phyloP scores from a whole-genome alignment of 1,140 invertebrate genomes.

The Homarus americanus region DNA sequence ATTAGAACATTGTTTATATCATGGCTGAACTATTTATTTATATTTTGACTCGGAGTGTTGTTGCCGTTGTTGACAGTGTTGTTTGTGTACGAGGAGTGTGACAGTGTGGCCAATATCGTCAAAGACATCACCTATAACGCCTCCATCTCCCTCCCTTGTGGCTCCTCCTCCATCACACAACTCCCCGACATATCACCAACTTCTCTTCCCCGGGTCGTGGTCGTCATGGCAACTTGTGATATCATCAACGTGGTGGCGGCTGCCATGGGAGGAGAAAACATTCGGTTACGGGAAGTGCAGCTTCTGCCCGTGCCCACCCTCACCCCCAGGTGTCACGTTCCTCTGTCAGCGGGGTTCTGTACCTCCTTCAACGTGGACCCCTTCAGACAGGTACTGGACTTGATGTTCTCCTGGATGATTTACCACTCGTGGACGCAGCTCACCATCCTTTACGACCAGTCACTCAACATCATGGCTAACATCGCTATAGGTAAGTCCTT shows the following conservation, averaged over 20 bases:
- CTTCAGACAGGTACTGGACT: not conserved
- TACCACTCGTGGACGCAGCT: conserved; percentile 29
- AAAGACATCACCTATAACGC: not conserved
- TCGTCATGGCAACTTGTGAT: conserved; percentile 20
- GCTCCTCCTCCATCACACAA: not conserved
- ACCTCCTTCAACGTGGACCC: not conserved
- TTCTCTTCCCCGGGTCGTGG: not conserved
- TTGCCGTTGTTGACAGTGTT: conserved; percentile 12
- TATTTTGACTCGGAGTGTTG: too few relatives aligned
- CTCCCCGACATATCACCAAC: not conserved
- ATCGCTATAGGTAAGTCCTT: not conserved
- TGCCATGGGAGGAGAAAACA: not conserved
- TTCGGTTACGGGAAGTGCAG: not conserved
- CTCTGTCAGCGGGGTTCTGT: not conserved
- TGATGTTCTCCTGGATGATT: conserved; percentile 33
- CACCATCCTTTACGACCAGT: conserved; percentile 14
- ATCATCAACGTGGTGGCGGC: not conserved
- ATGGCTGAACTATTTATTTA: too few relatives aligned
- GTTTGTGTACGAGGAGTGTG: conserved; percentile 33
- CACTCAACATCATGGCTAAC: not conserved
- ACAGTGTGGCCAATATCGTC: not conserved
- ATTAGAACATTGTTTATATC: too few relatives aligned
- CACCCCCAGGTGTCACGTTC: not conserved
- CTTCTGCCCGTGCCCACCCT: not conserved
- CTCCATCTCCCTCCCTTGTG: conserved; percentile 8